Conservation (phyloP, 1,140 invertebrate species). For the Drosophila murphyi region DNA sequence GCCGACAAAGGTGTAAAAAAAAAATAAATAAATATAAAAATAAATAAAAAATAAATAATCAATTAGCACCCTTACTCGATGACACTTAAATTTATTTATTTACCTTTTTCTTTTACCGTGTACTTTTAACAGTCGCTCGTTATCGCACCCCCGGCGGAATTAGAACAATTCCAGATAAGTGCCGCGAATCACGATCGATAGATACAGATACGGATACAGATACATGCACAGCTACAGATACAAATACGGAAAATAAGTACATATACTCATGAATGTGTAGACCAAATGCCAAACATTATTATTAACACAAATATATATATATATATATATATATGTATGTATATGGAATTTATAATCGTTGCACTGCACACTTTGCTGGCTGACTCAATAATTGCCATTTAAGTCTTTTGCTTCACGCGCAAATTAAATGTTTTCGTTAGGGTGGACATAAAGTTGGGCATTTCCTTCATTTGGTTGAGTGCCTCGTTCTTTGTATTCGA, state of each 20-base stretch:
- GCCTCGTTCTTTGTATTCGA: conserved; percentile 86
- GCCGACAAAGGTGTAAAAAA: background rate
- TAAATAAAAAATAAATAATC: background rate
- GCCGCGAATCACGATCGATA: conserved; percentile 53
- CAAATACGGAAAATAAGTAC: conserved; percentile 24
- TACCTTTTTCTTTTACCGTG: background rate
- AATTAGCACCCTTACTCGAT: background rate
- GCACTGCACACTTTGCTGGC: background rate
- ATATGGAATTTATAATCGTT: background rate
- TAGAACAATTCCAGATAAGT: conserved; percentile 75
- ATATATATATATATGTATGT: background rate
- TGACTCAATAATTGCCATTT: conserved; percentile 37
- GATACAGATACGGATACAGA: conserved; percentile 54
- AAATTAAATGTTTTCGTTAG: conserved; percentile 87
- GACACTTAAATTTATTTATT: background rate
- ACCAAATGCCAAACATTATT: conserved; percentile 55
- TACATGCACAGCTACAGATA: conserved; percentile 19
- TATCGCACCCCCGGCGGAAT: conserved; percentile 65
- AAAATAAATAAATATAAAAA: background rate
- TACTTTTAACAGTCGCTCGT: conserved; percentile 19
- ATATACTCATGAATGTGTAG: too few species aligned
- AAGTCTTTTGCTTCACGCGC: conserved; percentile 61
- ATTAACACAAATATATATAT: conserved; percentile 45
- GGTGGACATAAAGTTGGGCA: conserved; percentile 90
- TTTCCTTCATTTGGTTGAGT: conserved; percentile 90